Percentiles rank a stretch among this genome's conserved stretches.
phyloP scores from a whole-genome alignment of 2,797 vertebrate genomes.

The Macrochelys suwanniensis region DNA sequence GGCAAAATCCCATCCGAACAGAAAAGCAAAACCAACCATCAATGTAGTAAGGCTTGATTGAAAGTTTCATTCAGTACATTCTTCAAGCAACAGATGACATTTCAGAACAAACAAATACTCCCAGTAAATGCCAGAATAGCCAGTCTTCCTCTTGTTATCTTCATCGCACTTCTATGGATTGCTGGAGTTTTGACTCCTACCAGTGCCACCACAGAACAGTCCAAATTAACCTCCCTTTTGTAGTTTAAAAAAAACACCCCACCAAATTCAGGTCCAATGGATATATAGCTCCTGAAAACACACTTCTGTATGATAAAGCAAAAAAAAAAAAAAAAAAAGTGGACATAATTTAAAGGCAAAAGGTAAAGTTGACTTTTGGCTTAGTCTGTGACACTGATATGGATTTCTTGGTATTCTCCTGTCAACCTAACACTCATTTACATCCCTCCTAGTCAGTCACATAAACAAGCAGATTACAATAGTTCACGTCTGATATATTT shows the following conservation, averaged over 20 bases:
- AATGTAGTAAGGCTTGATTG: not conserved
- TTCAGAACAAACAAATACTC: constrained; percentile 14
- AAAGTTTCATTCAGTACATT: constrained; percentile 4
- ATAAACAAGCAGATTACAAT: not conserved
- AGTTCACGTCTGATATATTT: accelerated
- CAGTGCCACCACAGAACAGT: not conserved
- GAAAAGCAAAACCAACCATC: constrained; percentile 13
- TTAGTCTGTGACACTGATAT: not conserved
- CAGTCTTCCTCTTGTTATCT: not conserved
- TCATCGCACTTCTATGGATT: not conserved
- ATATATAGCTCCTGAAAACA: not conserved
- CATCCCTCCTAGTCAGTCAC: not conserved
- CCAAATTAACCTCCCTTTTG: not conserved
- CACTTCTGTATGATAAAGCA: not conserved
- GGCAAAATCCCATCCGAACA: constrained; percentile 3
- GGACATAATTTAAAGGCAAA: not conserved
- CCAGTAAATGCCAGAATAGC: not conserved
- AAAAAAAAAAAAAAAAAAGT: not conserved
- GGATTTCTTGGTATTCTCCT: not conserved
- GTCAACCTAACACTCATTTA: not conserved
- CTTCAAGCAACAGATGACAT: constrained; percentile 19
- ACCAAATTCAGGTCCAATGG: not conserved
- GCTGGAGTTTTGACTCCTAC: not conserved
- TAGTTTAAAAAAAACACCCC: not conserved
- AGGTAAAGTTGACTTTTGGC: not conserved